phyloP scores from a whole-genome alignment of 2,797 vertebrate genomes.

The Alosa sapidissima region DNA sequence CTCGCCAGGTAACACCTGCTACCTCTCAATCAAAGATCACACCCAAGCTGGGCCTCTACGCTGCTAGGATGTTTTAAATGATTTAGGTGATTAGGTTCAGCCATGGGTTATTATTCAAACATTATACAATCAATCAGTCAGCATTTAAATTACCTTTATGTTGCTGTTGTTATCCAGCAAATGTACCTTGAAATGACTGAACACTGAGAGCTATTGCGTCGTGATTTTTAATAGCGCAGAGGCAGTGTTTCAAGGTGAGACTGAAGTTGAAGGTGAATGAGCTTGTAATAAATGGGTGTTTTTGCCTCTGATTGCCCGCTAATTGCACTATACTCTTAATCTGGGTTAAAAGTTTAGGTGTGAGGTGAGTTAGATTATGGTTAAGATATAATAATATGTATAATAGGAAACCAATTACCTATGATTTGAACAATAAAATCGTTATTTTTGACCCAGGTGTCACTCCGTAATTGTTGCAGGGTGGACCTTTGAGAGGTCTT shows the following conservation, averaged over 20 bases:
- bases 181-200: not conserved
- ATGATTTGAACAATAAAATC: not conserved
- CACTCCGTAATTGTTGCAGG: not conserved
- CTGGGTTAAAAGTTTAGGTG: not conserved
- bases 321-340: not conserved
- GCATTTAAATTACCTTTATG: not conserved
- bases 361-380: constrained; percentile 14
- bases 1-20: constrained; percentile 76
- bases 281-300: not conserved
- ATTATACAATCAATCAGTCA: not conserved
- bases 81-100: not conserved
- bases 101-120: not conserved
- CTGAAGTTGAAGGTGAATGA: constrained; percentile 2
- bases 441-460: not conserved
- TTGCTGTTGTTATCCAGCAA: not conserved
- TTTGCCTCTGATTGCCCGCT: not conserved
- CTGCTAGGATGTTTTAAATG: not conserved
- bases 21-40: not conserved
- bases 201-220: not conserved
- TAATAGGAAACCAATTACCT: constrained; percentile 4
- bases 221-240: not conserved
- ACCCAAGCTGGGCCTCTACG: not conserved
- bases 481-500: not conserved
- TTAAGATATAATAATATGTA: not conserved
- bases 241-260: constrained; percentile 11